These are phyloP conservation scores for Platysteira castanea DNA, from an alignment of 2,113 vertebrate species.

Conservation along the genomic window DNA sequence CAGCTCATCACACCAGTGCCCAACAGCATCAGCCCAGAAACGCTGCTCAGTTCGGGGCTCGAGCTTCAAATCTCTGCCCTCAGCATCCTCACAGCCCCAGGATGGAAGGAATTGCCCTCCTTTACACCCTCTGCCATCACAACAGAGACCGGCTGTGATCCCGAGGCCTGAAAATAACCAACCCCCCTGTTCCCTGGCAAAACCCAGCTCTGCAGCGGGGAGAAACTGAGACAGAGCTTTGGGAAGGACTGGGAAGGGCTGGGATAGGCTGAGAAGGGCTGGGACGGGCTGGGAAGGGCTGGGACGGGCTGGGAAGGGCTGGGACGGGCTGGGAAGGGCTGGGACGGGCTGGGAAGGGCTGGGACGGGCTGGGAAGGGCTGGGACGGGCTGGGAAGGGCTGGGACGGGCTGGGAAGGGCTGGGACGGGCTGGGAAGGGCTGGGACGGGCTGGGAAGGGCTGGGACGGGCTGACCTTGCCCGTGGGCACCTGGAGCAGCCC, in stretches of 20 bases:
- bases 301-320: no score
- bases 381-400: no score
- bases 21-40: background rate
- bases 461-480: background rate
- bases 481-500: fast-evolving
- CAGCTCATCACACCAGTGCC: background rate
- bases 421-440: no score
- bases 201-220: background rate
- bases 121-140: background rate
- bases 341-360: no score
- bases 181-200: fast-evolving
- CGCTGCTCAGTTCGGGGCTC: fast-evolving
- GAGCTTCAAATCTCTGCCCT: background rate
- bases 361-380: no score
- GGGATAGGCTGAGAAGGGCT: no score
- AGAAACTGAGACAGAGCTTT: fast-evolving
- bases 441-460: background rate
- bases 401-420: no score
- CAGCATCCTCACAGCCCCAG: background rate
- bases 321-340: no score
- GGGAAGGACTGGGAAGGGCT: no score
- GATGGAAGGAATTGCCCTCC: background rate
- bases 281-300: no score
- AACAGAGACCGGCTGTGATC: background rate
- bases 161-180: background rate